phyloP scores from a whole-genome alignment of 2,797 vertebrate species.

The Paedocypris micromegethes region DNA sequence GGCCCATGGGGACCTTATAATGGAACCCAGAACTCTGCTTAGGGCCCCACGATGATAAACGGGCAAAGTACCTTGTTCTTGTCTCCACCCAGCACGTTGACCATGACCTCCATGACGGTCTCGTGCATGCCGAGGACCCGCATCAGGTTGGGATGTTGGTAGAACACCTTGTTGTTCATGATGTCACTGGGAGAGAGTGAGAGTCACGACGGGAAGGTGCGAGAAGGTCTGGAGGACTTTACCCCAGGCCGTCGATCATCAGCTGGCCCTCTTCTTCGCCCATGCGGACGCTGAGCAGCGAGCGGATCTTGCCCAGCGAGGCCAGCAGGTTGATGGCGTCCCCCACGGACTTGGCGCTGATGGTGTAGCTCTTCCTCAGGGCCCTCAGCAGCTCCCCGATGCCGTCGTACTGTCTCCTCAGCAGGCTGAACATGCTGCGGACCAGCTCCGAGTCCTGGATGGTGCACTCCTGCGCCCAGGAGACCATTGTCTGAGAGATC shows the following conservation, averaged over 20 bases:
- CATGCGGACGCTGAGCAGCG: slow-evolving; percentile 93
- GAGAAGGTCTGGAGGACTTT: slow-evolving; percentile 41
- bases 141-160: slow-evolving; percentile 98
- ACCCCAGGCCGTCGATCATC: slow-evolving; percentile 98
- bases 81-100: slow-evolving; percentile 92
- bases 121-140: slow-evolving; percentile 97
- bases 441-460: slow-evolving; percentile 89
- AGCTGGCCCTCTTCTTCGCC: slow-evolving; percentile 92
- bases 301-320: slow-evolving; percentile 92
- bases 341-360: slow-evolving; percentile 85
- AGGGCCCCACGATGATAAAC: too few species aligned
- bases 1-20: too few species aligned
- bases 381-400: slow-evolving; percentile 89
- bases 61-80: slow-evolving; percentile 80
- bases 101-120: slow-evolving; percentile 99
- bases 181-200: slow-evolving; percentile 75
- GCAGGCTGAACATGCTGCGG: slow-evolving; percentile 90
- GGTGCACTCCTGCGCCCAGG: slow-evolving; percentile 91
- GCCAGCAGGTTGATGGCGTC: slow-evolving; percentile 87
- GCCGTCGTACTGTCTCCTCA: slow-evolving; percentile 90
- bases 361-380: slow-evolving; percentile 91
- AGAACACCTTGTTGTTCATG: slow-evolving; percentile 99
- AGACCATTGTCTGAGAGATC: slow-evolving; percentile 92
- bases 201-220: neutral
- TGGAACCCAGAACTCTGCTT: too few species aligned